Evolutionary conservation across 1,140 invertebrate genomes (phyloP).

Genomic region (Bombus breviceps): DNA sequence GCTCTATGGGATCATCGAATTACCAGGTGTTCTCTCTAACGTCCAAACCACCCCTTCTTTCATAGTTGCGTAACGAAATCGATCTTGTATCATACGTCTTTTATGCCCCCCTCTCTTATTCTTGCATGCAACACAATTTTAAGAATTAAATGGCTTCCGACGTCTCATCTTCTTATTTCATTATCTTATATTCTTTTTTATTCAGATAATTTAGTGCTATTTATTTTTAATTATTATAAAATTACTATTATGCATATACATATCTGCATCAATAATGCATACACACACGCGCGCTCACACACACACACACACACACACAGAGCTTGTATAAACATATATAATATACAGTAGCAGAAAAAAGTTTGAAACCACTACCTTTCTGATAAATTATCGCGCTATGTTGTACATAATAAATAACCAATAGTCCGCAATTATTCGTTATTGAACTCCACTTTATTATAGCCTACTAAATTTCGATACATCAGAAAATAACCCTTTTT

Average conservation of each 20-base stretch:
- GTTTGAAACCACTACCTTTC: no score
- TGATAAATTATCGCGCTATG: no score
- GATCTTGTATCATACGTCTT: neutral
- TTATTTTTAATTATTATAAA: neutral
- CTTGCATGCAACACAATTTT: neutral
- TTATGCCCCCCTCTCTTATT: constrained; percentile 10
- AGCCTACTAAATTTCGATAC: no score
- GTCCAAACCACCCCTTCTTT: constrained; percentile 45
- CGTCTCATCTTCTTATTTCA: neutral
- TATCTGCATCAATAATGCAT: no score
- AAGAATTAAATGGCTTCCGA: constrained; percentile 49
- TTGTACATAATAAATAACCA: no score
- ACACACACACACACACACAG: no score
- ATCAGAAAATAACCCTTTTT: no score
- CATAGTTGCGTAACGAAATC: constrained; percentile 20
- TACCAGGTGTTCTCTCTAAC: constrained; percentile 71
- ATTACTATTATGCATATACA: no score
- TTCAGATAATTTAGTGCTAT: neutral
- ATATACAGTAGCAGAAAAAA: no score
- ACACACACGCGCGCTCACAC: fast-evolving
- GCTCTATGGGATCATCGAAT: constrained; percentile 68
- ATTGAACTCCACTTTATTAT: no score
- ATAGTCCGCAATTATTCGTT: no score
- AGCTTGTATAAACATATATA: no score
- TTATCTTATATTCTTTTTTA: neutral